A percentile compares a stretch with the other conserved stretches of the same genome.
phyloP scores from a whole-genome alignment of 2,113 vertebrate species.

The Dasypus novemcinctus region DNA sequence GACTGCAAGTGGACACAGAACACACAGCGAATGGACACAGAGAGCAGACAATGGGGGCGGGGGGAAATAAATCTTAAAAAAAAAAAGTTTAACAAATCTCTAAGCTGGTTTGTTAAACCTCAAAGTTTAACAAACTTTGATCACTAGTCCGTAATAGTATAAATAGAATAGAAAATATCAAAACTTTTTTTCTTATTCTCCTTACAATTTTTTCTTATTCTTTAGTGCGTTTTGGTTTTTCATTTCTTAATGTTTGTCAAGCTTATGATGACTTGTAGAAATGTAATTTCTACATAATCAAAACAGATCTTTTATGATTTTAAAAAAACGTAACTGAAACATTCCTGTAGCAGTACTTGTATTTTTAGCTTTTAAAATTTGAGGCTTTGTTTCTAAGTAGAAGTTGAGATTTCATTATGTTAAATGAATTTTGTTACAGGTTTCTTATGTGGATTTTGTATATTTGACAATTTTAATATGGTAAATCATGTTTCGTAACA shows the following conservation, averaged over 20 bases:
- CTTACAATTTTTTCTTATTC: background rate
- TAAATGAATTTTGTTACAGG: slow-evolving; percentile 27
- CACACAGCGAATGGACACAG: too few relatives aligned
- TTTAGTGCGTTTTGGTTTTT: background rate
- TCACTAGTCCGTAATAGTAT: background rate
- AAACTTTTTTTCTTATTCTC: background rate
- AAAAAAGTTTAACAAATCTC: slow-evolving; percentile 26
- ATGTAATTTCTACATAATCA: slow-evolving; percentile 40
- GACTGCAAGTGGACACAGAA: too few relatives aligned
- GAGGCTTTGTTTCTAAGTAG: background rate
- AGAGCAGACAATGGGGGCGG: too few relatives aligned
- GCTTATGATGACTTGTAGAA: slow-evolving; percentile 11
- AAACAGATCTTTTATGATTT: background rate
- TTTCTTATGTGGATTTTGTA: background rate
- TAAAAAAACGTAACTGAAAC: background rate
- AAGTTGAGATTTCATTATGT: slow-evolving; percentile 21
- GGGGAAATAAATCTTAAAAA: too few relatives aligned
- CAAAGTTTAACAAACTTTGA: too few relatives aligned
- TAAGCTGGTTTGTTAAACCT: background rate
- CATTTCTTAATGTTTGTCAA: background rate
- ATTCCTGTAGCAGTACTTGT: background rate
- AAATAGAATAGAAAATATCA: background rate
- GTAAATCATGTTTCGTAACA: slow-evolving; percentile 41
- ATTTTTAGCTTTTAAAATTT: background rate
- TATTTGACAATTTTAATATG: background rate